Evolutionary conservation across 2,797 vertebrate species (phyloP).

Genomic region (Neoniphon sammara): DNA sequence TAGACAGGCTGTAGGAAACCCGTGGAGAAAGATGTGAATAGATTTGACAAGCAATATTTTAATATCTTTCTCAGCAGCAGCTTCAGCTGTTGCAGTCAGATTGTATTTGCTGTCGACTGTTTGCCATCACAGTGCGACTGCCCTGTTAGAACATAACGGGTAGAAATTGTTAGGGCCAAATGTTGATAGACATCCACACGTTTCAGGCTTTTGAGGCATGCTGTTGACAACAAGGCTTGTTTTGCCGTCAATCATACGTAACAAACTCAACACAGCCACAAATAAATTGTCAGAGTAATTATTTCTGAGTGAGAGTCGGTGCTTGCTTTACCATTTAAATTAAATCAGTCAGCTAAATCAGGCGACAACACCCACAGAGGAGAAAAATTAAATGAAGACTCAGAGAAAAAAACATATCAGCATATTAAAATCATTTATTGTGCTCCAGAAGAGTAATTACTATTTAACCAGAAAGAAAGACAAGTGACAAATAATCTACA

Average conservation of each 20-base stretch:
- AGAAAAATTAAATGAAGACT: constrained; percentile 49
- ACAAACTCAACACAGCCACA: constrained; percentile 47
- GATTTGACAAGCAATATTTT: too few species aligned
- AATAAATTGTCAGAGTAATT: constrained; percentile 61
- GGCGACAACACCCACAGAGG: constrained; percentile 29
- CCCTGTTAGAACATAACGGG: background rate
- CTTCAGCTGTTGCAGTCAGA: background rate
- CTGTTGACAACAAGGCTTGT: constrained; percentile 10
- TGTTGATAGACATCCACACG: constrained; percentile 3
- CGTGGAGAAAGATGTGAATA: background rate
- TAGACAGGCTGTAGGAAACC: background rate
- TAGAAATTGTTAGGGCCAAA: background rate
- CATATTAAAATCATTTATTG: constrained; percentile 90
- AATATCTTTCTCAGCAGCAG: too few species aligned
- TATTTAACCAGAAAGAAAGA: constrained; percentile 88
- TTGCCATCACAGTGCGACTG: background rate
- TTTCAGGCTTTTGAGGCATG: constrained; percentile 3
- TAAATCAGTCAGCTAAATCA: constrained; percentile 49
- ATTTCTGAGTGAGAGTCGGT: constrained; percentile 44
- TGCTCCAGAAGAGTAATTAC: constrained; percentile 89
- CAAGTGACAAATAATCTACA: constrained; percentile 88
- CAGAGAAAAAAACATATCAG: constrained; percentile 69
- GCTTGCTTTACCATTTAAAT: constrained; percentile 38
- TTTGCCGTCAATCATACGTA: constrained; percentile 27
- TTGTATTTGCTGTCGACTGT: background rate